Evolutionary conservation across 2,888 invertebrate species (phyloP).

Genomic region (Sesia bembeciformis): DNA sequence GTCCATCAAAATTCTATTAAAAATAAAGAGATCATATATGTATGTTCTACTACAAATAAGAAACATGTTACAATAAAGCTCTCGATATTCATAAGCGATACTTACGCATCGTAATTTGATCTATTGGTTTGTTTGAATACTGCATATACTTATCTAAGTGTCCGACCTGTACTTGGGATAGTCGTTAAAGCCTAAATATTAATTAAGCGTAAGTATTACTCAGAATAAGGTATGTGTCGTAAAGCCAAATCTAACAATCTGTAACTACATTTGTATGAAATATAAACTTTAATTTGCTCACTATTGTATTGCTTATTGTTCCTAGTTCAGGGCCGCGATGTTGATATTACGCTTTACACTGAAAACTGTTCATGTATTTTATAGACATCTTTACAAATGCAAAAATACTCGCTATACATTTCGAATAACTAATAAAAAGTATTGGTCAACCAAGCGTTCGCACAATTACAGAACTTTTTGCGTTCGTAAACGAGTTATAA

Average conservation of each 20-base stretch:
- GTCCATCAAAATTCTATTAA: slow-evolving; percentile 71
- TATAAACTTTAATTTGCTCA: slow-evolving; percentile 11
- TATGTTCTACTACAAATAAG: slow-evolving; percentile 63
- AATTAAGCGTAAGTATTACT: slow-evolving; percentile 32
- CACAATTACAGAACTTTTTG: too few species aligned
- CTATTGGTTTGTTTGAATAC: slow-evolving; percentile 40
- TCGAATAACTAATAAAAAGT: too few species aligned
- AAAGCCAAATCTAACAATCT: slow-evolving; percentile 25
- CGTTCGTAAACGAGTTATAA: too few species aligned
- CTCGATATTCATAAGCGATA: slow-evolving; percentile 45
- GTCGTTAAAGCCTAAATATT: not conserved
- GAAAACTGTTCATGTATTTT: not conserved
- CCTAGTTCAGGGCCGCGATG: slow-evolving; percentile 1
- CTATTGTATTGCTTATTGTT: slow-evolving; percentile 19
- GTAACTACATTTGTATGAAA: not conserved
- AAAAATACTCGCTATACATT: slow-evolving; percentile 24
- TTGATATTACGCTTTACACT: not conserved
- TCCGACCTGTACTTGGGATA: not conserved
- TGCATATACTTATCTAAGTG: slow-evolving; percentile 10
- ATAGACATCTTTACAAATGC: slow-evolving; percentile 24
- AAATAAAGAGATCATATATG: slow-evolving; percentile 65
- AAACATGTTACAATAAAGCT: slow-evolving; percentile 66
- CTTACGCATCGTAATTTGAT: slow-evolving; percentile 33
- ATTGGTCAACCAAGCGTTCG: too few species aligned
- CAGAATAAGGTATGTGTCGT: slow-evolving; percentile 16